A percentile compares a stretch with the other conserved stretches of the same genome.
Evolutionary conservation across 2,113 vertebrate species (phyloP).

Genomic region (Nyctereutes procyonoides): DNA sequence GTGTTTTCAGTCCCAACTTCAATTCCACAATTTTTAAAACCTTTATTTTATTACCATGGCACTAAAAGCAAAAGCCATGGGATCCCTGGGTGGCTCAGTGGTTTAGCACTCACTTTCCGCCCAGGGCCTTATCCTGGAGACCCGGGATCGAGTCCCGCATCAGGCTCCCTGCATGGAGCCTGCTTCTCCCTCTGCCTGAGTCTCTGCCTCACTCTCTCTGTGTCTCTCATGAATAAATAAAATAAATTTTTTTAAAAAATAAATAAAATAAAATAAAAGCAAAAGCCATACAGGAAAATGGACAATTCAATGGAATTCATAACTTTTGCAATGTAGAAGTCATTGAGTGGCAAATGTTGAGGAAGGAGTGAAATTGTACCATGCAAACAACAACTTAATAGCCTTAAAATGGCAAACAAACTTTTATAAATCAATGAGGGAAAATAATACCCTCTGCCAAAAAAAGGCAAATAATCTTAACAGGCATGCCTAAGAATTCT

Average conservation of each 20-base stretch:
- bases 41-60: not conserved
- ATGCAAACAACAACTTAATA: not conserved
- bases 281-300: conserved; percentile 57
- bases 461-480: not conserved
- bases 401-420: not conserved
- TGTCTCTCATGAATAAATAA: no score
- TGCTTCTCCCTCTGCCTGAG: no score
- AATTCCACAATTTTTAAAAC: not conserved
- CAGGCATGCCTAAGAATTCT: not conserved
- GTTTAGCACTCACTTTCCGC: no score
- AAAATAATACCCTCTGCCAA: not conserved
- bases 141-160: no score
- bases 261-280: no score
- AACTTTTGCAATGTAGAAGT: conserved; percentile 3
- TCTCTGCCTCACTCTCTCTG: no score
- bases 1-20: conserved; percentile 27
- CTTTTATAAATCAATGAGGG: not conserved
- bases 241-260: no score
- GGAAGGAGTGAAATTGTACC: not conserved
- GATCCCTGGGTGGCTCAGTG: no score
- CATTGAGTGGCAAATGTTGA: conserved; percentile 16
- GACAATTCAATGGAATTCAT: conserved; percentile 43
- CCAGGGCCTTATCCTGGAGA: no score
- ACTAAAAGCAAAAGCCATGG: not conserved
- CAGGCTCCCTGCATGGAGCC: no score